Base-by-base conservation (phyloP, 2,888 invertebrate species). In the Tromatobia lineatoria region DNA sequence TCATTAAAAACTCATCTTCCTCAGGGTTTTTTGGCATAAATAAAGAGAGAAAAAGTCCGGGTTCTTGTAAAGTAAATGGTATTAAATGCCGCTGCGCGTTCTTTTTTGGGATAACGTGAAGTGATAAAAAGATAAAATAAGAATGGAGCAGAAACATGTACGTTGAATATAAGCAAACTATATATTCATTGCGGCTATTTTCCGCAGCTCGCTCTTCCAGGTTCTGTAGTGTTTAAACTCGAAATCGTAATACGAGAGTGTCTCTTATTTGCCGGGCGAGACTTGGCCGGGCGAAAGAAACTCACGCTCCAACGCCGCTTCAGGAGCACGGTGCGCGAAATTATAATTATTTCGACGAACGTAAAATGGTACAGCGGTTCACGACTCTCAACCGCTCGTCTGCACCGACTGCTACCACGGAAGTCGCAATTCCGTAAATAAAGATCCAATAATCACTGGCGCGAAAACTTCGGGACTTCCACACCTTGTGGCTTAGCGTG, bases 221-320 rank as follows among this genome's bases (percentile, higher is more conserved):
- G 20, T 25, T 15, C 61, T 18, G 34, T 29, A 11, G 61, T 18
- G 18, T 61, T 34, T 29, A 29, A 59, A 29, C n/a, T 29, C 1
- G 25, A 57, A 57, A 25, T 23, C 10, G 57, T 25, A 57, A 57
- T 15, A 57, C 25, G 29, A 11, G 34, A n/a, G 61, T 34, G 38
- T 61, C 38, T 61, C 38, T 71, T n/a, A 42, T 50, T 79, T 45
- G 71, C 71, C 29, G 15, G 38, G 13, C 29, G 20, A 77, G 71
- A 82, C 34, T 71, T 73, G 38, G 6, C 71, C 71, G 13, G 15
- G 71, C 73, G 82, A 82, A 82, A 77, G 66, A 73, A 73, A 77
- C 47, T 73, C 42, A 82, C 67, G 73, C 71, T 73, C 71, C 73
- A 67, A 77, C 77, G 82, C 71, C 47, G 71, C 29, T 82, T 77